Evolutionary conservation across 2,888 invertebrate species (phyloP), one percentile per base, ranked within the genome.

Genomic region (Entomobrya multifasciata): DNA sequence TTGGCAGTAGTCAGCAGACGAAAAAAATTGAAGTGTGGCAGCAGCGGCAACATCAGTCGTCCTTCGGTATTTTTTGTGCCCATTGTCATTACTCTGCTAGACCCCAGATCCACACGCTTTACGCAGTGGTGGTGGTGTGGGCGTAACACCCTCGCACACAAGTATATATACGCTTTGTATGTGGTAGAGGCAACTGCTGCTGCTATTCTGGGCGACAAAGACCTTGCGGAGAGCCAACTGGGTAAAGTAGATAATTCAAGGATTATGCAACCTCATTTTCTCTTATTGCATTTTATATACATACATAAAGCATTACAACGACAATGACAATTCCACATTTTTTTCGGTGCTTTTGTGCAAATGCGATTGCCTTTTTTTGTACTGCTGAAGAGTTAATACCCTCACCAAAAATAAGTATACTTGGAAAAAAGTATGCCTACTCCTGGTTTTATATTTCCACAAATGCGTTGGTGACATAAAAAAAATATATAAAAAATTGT

Each of bases 241-340:
- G 78, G 85, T 78, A 85, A 85, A 70, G 79, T 20, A 78, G 85
- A 85, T 85, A 85, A 85, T 85, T 85, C 78, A 85, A 27, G 79
- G 85, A 85, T 85, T 85, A 78, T 78, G 85, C 79, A 85, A 70
- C 85, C 85, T 85, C 85, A 85, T 85, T 85, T 78, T 70, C 85
- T 36, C 79, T 78, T 85, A 78, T 85, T 85, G 85, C 85, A 85
- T 47, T 72, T 30, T 47, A 72, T 72, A 79, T 60, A 72, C 72
- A 55, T 78, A 52, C 30, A 36, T 27, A 49, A 49, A 49, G n/a
- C 70, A 47, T 60, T 13, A 49, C 13, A 3, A 49, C 15, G 49
- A 49, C 13, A 49, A 49, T n/a, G 8, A 49, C 49, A 49, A 13
- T 15, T 49, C 49, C 25, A 11, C 47, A 25, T n/a, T 25, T 1